Base-by-base conservation (phyloP, 2,797 vertebrate species). In the Acanthurus lineatus region DNA sequence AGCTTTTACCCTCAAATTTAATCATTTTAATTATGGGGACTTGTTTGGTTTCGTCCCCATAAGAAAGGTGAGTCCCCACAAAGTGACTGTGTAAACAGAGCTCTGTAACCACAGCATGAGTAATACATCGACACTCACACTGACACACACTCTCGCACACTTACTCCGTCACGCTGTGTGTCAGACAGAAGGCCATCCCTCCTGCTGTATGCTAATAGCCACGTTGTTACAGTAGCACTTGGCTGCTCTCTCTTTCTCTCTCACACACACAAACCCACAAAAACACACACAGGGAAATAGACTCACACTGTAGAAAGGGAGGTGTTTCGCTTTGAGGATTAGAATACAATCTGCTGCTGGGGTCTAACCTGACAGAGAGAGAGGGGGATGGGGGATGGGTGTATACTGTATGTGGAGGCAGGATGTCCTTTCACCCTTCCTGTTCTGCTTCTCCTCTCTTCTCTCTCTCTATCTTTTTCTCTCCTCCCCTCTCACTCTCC, bases 321-420 rank as follows among this genome's bases (percentile, higher is more conserved):
- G 76, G 82, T 88, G 86, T 89, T 83, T 61, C 40, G 79, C 73
- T 87, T 81, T 84, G 83, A 90, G 87, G 86, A 92, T 92, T 90
- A 92, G 54, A 59, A 63, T 76, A 76, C 85, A 84, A 65, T 88
- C 80, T 90, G 83, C 74, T 82, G 74, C 81, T 9, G 35, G 69
- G 71, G 76, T 79, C 75, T 77, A 87, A 90, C 88, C 91, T 85
- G 86, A 51, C 19, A 75, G 45, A 56, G 51, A 45, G 11, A 57
- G 56, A 38, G 62, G 19, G 47, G 1, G 51, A 47, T 70, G 84
- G 82, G 89, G 86, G 87, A 81, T 79, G 88, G 86, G 69, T 35
- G 70, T 5, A 28, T 20, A 22, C 48, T 76, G 77, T 47, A 79
- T 76, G 59, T 47, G 54, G 32, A 63, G 70, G 59, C 48, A 75